Base-by-base conservation (phyloP, 2,888 invertebrate genomes). In the Tridacna gigas region DNA sequence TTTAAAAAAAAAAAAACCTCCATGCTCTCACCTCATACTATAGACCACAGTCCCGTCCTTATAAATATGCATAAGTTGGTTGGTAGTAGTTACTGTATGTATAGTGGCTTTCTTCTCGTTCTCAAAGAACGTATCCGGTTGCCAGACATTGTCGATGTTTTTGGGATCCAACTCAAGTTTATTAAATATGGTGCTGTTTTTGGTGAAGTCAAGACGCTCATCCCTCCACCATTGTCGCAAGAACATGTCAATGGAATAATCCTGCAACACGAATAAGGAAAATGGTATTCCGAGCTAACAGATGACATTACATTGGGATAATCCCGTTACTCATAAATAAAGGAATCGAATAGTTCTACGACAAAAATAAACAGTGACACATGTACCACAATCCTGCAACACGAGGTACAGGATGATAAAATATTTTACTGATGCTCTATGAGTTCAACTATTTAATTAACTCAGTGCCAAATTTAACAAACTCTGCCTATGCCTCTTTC, bases 101-200 rank as follows among this genome's bases (percentile, higher is more conserved):
- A 80, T 51, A 13, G 71, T 48, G 5, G 76, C 80, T 25, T 69
- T 37, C 28, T 76, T 80, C 69, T 80, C 80, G 48, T 80, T 80
- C 22, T 61, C 71, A 22, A 80, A 80, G 63, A 71, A 80, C 13
- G 73, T 71, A 51, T 80, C 80, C 1, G 80, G 80, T 51, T 71
- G 76, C 80, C 80, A 80, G 2, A 80, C 80, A n/a, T 73, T 76
- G 9, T 80, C 76, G 60, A 80, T 80, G 12, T 63, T 76, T 60
- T 76, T 80, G 12, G 73, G 69, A 25, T 80, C 80, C 20, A 80
- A 22, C 28, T 80, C 80, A 13, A 80, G 75, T 63, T 80, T 80
- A 12, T 76, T 37, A 51, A 74, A 66, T 9, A 51, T 51, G 20
- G 76, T 73, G 45, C 61, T 76, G 45, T 71, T 73, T 28, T 63